Evolutionary conservation across 1,140 invertebrate genomes (phyloP).

Genomic region (Panulirus ornatus): DNA sequence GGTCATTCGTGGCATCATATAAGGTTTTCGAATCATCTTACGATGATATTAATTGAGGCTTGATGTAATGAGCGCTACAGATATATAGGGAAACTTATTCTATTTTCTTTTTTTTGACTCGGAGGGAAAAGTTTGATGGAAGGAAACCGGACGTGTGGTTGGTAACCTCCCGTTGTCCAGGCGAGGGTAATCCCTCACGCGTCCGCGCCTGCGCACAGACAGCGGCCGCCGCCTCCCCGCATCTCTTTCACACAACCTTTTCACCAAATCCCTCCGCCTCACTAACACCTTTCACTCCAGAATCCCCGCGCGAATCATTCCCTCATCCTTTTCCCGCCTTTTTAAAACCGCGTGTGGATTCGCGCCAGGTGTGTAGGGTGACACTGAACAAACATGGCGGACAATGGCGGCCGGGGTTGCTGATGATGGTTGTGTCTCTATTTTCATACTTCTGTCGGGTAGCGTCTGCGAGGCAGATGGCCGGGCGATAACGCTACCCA

Average conservation of each 20-base stretch:
- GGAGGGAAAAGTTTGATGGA: background rate
- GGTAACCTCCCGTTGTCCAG: background rate
- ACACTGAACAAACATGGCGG: slow-evolving; percentile 70
- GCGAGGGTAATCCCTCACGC: slow-evolving; percentile 56
- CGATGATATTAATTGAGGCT: too few species aligned
- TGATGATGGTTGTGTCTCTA: slow-evolving; percentile 33
- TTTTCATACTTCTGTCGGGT: background rate
- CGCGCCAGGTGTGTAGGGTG: slow-evolving; percentile 70
- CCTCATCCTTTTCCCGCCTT: slow-evolving; percentile 68
- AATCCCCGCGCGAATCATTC: slow-evolving; percentile 69
- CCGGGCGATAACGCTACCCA: background rate
- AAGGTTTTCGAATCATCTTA: too few species aligned
- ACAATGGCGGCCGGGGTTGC: slow-evolving; percentile 39
- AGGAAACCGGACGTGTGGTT: background rate
- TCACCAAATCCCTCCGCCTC: slow-evolving; percentile 67
- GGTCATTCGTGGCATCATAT: too few species aligned
- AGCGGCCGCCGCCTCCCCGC: slow-evolving; percentile 48
- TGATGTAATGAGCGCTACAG: too few species aligned
- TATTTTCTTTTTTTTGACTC: background rate
- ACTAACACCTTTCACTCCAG: slow-evolving; percentile 68
- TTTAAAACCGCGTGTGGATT: slow-evolving; percentile 69
- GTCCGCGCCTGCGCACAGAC: slow-evolving; percentile 65
- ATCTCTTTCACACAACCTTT: slow-evolving; percentile 73
- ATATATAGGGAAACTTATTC: too few species aligned
- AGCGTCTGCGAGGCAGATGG: background rate